Conservation (phyloP, 2,113 vertebrate genomes). For the Tachysurus fulvidraco region DNA sequence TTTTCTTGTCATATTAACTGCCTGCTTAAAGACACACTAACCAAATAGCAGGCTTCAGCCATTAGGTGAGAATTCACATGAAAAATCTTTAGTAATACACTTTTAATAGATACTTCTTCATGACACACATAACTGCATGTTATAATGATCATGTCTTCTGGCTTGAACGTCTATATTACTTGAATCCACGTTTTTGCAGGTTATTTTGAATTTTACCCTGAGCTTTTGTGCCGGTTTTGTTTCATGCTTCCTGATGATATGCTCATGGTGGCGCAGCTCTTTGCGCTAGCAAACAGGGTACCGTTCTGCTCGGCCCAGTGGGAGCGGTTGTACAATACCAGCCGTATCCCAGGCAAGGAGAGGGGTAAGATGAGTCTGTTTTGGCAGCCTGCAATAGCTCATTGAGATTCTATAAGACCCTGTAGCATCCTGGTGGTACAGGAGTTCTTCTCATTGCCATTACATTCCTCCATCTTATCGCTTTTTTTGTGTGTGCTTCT, state of each 20-base stretch:
- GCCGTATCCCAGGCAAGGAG: constrained; percentile 86
- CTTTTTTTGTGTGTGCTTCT: neutral
- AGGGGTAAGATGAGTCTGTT: constrained; percentile 80
- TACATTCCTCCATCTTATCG: neutral
- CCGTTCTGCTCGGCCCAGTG: constrained; percentile 96
- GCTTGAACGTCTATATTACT: neutral
- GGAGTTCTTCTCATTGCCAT: constrained; percentile 3
- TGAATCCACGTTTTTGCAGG: neutral
- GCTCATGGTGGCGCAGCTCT: constrained; percentile 75
- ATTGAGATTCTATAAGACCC: neutral
- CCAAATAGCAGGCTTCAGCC: neutral
- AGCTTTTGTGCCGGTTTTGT: constrained; percentile 36
- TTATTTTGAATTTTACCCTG: neutral
- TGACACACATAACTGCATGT: neutral
- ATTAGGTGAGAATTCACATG: neutral
- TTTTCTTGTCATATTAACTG: neutral
- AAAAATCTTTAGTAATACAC: neutral
- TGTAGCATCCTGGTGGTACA: constrained; percentile 11
- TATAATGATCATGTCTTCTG: neutral
- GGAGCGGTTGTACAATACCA: constrained; percentile 95
- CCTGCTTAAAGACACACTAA: constrained; percentile 5
- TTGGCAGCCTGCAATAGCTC: constrained; percentile 34
- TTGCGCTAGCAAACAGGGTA: constrained; percentile 86
- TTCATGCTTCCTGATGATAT: constrained; percentile 59
- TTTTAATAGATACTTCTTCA: neutral